Conservation (phyloP, 2,888 invertebrate genomes). For the Siphonodentalium dalli region DNA sequence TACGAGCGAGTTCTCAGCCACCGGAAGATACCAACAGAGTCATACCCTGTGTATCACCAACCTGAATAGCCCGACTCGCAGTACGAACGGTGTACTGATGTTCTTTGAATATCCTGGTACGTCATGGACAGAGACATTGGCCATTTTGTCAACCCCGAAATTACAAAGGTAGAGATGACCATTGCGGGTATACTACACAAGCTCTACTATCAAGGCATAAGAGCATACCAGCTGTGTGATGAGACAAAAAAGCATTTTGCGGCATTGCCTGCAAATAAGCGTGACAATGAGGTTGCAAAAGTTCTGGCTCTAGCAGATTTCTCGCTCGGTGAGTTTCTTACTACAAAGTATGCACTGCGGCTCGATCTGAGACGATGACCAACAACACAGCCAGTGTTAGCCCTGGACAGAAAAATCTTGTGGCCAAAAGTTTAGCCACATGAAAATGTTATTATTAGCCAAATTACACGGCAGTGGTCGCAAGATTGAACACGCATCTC, state of each 20-base stretch:
- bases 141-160: constrained; percentile 26
- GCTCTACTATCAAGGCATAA: constrained; percentile 31
- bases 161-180: constrained; percentile 27
- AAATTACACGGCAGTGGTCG: too few relatives aligned
- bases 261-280: constrained; percentile 8
- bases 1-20: constrained; percentile 31
- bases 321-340: constrained; percentile 18
- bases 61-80: constrained; percentile 26
- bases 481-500: too few relatives aligned
- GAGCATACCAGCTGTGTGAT: constrained; percentile 32
- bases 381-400: too few relatives aligned
- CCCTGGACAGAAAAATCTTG: too few relatives aligned
- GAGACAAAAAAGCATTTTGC: too few relatives aligned
- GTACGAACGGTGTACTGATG: constrained; percentile 33
- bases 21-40: constrained; percentile 18
- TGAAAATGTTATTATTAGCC: too few relatives aligned
- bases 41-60: constrained; percentile 32
- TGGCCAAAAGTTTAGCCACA: too few relatives aligned
- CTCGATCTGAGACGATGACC: constrained; percentile 11
- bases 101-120: constrained; percentile 23
- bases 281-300: constrained; percentile 15
- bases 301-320: constrained; percentile 9
- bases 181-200: constrained; percentile 32
- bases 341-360: constrained; percentile 18
- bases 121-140: constrained; percentile 7